phyloP scores from a whole-genome alignment of 1,140 invertebrate species.

The Choristoneura fumiferana region DNA sequence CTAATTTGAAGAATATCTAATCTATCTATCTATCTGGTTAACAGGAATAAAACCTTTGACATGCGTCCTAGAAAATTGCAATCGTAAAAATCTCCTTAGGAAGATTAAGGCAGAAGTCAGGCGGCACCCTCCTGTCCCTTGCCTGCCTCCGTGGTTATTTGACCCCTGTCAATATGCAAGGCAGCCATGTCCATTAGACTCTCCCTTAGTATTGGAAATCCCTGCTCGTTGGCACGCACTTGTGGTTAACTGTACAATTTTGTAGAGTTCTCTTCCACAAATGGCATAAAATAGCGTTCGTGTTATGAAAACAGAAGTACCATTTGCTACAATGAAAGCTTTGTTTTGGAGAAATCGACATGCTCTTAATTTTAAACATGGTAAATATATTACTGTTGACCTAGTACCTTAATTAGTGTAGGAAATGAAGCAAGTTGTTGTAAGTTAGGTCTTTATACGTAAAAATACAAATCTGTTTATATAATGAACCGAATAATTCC shows the following conservation, averaged over 20 bases:
- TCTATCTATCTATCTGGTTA: neutral
- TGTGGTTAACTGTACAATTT: constrained; percentile 62
- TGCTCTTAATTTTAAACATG: neutral
- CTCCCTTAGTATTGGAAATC: constrained; percentile 61
- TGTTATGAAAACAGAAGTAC: constrained; percentile 1
- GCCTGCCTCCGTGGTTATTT: constrained; percentile 48
- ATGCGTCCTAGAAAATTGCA: neutral
- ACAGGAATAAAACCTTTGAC: too few relatives aligned
- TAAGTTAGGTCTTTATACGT: too few relatives aligned
- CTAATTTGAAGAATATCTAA: neutral
- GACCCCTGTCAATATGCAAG: constrained; percentile 58
- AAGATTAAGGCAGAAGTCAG: constrained; percentile 16
- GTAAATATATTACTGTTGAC: neutral
- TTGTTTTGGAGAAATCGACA: constrained; percentile 9
- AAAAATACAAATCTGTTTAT: too few relatives aligned
- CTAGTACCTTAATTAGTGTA: too few relatives aligned
- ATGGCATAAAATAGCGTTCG: constrained; percentile 15
- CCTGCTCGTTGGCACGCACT: constrained; percentile 46
- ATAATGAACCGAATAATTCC: too few relatives aligned
- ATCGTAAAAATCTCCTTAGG: neutral
- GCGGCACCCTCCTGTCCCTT: constrained; percentile 20
- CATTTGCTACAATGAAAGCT: neutral
- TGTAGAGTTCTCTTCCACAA: constrained; percentile 36
- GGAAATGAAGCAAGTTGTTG: too few relatives aligned
- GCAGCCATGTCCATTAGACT: constrained; percentile 47